A percentile compares a stretch with the other conserved stretches of the same genome.
Evolutionary conservation across 1,140 invertebrate species (phyloP).

Genomic region (Anthonomus grandis): DNA sequence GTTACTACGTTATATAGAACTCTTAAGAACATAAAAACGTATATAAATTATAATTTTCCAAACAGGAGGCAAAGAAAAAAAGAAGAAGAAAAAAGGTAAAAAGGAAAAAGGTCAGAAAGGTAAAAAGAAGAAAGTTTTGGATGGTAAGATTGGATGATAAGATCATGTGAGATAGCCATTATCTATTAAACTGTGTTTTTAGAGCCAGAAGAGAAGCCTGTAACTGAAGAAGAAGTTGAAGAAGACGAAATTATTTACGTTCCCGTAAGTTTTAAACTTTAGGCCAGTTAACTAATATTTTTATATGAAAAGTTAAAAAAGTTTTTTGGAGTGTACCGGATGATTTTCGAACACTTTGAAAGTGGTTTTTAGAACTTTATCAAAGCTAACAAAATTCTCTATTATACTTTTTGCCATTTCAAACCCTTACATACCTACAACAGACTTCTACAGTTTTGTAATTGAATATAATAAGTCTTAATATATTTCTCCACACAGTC

Average conservation of each 20-base stretch:
- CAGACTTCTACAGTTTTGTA: too few relatives aligned
- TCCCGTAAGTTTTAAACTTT: slow-evolving; percentile 48
- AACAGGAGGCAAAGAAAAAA: slow-evolving; percentile 18
- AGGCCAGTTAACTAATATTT: neutral
- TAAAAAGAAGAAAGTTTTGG: slow-evolving; percentile 19
- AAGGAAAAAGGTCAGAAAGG: slow-evolving; percentile 19
- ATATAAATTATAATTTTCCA: slow-evolving; percentile 13
- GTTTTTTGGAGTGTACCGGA: too few relatives aligned
- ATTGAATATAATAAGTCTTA: too few relatives aligned
- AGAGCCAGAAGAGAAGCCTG: slow-evolving; percentile 5
- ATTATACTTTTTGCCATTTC: too few relatives aligned
- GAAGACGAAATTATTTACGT: slow-evolving; percentile 49
- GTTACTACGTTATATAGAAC: too few relatives aligned
- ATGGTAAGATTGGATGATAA: neutral
- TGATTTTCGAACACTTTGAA: too few relatives aligned
- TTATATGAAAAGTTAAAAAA: too few relatives aligned
- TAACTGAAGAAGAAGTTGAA: slow-evolving; percentile 15
- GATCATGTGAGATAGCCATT: neutral
- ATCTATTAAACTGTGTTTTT: too few relatives aligned
- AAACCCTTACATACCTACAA: too few relatives aligned
- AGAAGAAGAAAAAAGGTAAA: slow-evolving; percentile 28
- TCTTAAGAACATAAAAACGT: too few relatives aligned
- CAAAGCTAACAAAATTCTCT: too few relatives aligned
- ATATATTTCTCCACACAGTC: too few relatives aligned
- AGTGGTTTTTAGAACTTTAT: neutral